Conservation (phyloP, 2,888 invertebrate species). For the Syrphus vitripennis region DNA sequence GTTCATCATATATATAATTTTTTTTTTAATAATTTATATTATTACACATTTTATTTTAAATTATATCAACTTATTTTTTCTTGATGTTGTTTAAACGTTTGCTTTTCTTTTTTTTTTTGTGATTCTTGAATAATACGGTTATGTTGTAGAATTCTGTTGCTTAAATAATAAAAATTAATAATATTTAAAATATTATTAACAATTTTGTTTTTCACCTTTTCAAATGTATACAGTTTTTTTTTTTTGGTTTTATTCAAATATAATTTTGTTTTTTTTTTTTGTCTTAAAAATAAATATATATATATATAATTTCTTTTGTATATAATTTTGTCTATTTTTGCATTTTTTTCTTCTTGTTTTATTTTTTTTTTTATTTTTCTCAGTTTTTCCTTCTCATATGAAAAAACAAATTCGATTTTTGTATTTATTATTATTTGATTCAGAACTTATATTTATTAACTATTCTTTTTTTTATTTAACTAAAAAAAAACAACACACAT, state of each 20-base stretch:
- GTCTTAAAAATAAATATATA: conserved; percentile 68
- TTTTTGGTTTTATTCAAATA: conserved; percentile 78
- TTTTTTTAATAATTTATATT: conserved; percentile 46
- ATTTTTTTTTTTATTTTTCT: conserved; percentile 12
- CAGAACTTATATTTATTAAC: conserved; percentile 31
- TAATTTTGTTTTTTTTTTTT: conserved; percentile 74
- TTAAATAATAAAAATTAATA: conserved; percentile 55
- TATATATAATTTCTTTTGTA: conserved; percentile 73
- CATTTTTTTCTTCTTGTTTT: conserved; percentile 56
- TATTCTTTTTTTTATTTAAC: conserved; percentile 28
- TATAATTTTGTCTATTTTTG: conserved; percentile 72
- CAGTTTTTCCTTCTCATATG: conserved; percentile 51
- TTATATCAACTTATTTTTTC: conserved; percentile 58
- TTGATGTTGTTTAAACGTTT: conserved; percentile 72
- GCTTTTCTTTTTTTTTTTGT: conserved; percentile 73
- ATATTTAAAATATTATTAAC: conserved; percentile 68
- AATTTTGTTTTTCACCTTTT: conserved; percentile 67
- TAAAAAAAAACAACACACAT: conserved; percentile 69
- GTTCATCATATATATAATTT: background rate
- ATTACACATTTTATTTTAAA: conserved; percentile 45
- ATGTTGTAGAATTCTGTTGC: conserved; percentile 64
- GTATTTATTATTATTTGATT: conserved; percentile 49
- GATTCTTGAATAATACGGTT: conserved; percentile 75
- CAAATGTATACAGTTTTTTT: conserved; percentile 73
- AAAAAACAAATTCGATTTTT: conserved; percentile 63